Base-by-base conservation (phyloP, 2,113 vertebrate genomes). In the Callospermophilus lateralis region DNA sequence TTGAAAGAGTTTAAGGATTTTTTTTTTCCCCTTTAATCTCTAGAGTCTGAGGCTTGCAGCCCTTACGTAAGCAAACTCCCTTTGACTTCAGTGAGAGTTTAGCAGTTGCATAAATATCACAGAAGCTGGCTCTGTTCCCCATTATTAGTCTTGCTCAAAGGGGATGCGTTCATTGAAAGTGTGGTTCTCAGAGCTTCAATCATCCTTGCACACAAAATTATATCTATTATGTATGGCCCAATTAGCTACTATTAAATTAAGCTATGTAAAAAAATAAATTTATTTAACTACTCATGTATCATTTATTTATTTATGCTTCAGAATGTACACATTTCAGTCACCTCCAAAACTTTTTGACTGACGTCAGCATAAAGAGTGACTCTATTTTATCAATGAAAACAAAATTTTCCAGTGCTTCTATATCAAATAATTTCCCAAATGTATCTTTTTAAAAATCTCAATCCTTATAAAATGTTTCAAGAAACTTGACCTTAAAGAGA, bases 1-100 rank as follows among this genome's bases (percentile, higher is more conserved):
- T 85, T 97, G 94, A 98, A 97, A 97, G 19, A 97, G 78, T 96
- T 89, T 68, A 97, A 97, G 96, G 92, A 97, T 85, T 97, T 90
- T 34, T 90, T 34, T 88, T 74, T 90, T 34, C 83, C 22, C 3
- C 92, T 70, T 89, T 96, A 98, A 91, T 96, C 96, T 96, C 90
- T 28, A 37, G 93, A 89, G 93, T 90, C 90, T 81, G 79, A 88
- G 93, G 90, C 88, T 85, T 92, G 15, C 92, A 97, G 76, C 73
- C 94, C 85, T 86, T 93, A 96, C 96, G 39, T 79, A 98, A 98
- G 98, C 95, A 96, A 97, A 90, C 65, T 97, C 95, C 80, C 79
- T 96, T 89, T 97, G 94, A 95, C 97, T 97, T 97, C 84, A 89
- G 37, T 58, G 16, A 22, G 58, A 98, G 83, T 24, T 97, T 73